Evolutionary conservation across 2,888 invertebrate species (phyloP).

Genomic region (Sarcophaga variegata): DNA sequence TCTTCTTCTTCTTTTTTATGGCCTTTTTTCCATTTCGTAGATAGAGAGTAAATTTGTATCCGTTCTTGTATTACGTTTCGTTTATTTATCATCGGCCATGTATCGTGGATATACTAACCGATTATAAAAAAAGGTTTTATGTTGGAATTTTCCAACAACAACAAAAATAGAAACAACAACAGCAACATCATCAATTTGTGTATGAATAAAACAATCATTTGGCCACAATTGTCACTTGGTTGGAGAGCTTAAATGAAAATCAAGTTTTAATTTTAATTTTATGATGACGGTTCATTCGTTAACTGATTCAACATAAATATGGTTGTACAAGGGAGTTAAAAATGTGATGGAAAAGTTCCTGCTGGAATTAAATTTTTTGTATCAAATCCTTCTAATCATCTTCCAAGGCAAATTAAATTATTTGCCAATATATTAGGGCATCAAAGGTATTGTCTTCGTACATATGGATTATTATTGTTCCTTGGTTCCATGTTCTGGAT

Average conservation of each 20-base stretch:
- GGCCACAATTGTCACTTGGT: constrained; percentile 8
- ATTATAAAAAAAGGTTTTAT: constrained; percentile 16
- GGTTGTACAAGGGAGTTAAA: too few species aligned
- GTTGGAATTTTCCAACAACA: constrained; percentile 9
- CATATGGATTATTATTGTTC: too few species aligned
- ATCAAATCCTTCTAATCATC: too few species aligned
- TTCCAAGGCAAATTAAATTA: too few species aligned
- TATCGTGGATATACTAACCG: background rate
- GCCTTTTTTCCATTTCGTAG: background rate
- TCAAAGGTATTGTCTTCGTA: too few species aligned
- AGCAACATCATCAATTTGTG: constrained; percentile 26
- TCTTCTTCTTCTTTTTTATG: background rate
- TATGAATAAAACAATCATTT: constrained; percentile 6
- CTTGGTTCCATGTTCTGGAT: too few species aligned
- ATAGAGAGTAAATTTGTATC: constrained; percentile 1
- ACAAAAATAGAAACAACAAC: background rate
- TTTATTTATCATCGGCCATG: background rate
- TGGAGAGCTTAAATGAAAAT: constrained; percentile 28
- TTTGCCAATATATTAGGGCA: too few species aligned
- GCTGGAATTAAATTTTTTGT: too few species aligned
- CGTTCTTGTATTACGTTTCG: constrained; percentile 2
- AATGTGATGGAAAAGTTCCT: too few species aligned
- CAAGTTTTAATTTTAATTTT: constrained; percentile 37
- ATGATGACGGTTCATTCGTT: constrained; percentile 10
- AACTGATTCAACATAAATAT: background rate